Percentiles rank a stretch among this genome's conserved stretches.
phyloP scores from a whole-genome alignment of 1,140 invertebrate species.

The Harlomillsia oculata region DNA sequence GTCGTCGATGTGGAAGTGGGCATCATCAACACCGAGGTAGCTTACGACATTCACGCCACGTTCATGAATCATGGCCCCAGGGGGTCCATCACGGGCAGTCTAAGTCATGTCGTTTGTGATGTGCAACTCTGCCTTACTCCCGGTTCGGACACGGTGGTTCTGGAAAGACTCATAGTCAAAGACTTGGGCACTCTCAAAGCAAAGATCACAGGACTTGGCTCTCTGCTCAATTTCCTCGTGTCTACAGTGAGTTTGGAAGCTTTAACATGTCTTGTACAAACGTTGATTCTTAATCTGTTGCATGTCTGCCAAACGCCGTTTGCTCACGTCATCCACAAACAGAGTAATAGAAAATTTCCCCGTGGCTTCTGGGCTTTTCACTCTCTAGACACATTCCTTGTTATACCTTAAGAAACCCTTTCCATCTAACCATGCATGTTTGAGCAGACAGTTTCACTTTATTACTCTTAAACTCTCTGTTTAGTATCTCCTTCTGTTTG shows the following conservation, averaged over 20 bases:
- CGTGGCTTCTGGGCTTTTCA: too few relatives aligned
- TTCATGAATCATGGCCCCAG: constrained; percentile 26
- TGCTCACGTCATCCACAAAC: too few relatives aligned
- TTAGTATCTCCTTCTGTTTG: too few relatives aligned
- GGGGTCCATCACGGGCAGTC: constrained; percentile 15
- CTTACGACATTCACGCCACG: constrained; percentile 21
- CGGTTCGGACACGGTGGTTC: constrained; percentile 9
- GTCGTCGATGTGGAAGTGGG: constrained; percentile 18
- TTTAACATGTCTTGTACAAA: too few relatives aligned
- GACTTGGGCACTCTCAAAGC: constrained; percentile 18
- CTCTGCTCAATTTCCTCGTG: constrained; percentile 14
- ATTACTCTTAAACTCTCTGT: too few relatives aligned
- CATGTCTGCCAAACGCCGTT: too few relatives aligned
- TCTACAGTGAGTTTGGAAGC: constrained; percentile 19
- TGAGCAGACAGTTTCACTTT: too few relatives aligned
- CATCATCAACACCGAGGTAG: constrained; percentile 15
- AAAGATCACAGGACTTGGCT: constrained; percentile 17
- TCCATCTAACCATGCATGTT: too few relatives aligned
- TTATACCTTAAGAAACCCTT: too few relatives aligned
- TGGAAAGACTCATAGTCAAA: constrained; percentile 20
- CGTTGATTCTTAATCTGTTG: too few relatives aligned
- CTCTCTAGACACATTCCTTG: too few relatives aligned
- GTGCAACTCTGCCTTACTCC: constrained; percentile 14
- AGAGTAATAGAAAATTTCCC: too few relatives aligned
- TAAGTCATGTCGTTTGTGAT: constrained; percentile 18